Base-by-base conservation (phyloP, 2,888 invertebrate genomes). In the Chromoteleia sp. region DNA sequence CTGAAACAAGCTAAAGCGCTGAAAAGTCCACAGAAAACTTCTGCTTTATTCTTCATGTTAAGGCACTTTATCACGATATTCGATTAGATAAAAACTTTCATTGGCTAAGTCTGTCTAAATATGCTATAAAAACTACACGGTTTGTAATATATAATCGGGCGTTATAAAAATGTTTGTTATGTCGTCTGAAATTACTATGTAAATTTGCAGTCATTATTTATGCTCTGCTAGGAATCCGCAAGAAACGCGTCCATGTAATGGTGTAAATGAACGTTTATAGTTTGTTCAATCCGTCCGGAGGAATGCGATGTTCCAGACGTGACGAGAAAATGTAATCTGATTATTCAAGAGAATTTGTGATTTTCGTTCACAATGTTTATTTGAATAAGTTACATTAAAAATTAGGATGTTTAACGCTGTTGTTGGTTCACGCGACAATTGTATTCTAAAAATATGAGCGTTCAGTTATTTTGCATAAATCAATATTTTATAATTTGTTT, bases 231-330 rank as follows among this genome's bases (percentile, higher is more conserved):
- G 74, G 65, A 74, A 75, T 75, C 50, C 6, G 56, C 58, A 52
- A 41, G 65, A 67, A 75, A 75, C 21, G 50, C 65, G 75, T 50
- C 17, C 50, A 25, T 58, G 50, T 67, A 58, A 58, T 75, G 59
- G 75, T 58, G 75, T 41, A 67, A 75, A 75, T 75, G 75, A 75
- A 75, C 67, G 58, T 75, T 67, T 59, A 59, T 67, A 52, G 75
- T 67, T 65, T 58, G 67, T 67, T 36, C 43, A 56, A 76, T 59
- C 50, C 59, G 68, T 76, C 36, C 48, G 12, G 43, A 33, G 76
- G 76, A 68, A 76, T 76, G 68, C 54, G 61, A 76, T 45, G 45
- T 12, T 15, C 36, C 29, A 50, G 36, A 61, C 76, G 61, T 61
- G 61, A 68, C 70, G 68, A 17, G 76, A 61, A 54, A 68, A 59